phyloP scores from a whole-genome alignment of 64 coral and sea anemone species.

The Pocillopora damicornis region DNA sequence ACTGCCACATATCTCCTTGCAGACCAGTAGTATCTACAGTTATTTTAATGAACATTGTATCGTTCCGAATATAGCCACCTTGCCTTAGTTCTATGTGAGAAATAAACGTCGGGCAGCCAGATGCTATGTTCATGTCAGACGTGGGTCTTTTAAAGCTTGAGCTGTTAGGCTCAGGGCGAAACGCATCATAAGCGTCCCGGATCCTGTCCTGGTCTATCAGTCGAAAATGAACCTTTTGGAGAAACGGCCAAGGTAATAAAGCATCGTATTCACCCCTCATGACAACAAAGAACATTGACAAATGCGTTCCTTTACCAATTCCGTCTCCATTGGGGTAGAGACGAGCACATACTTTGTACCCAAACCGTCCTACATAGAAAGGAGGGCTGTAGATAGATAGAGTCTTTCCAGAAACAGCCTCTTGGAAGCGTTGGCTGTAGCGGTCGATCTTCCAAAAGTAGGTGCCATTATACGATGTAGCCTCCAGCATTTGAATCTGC shows the following conservation, averaged over 20 bases:
- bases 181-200: not conserved
- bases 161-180: constrained; percentile 33
- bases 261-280: constrained; percentile 37
- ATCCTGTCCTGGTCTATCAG: constrained; percentile 8
- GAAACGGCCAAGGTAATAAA: constrained; percentile 20
- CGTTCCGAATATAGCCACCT: not conserved
- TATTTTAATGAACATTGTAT: not conserved
- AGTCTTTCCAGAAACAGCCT: constrained; percentile 5
- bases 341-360: constrained; percentile 42
- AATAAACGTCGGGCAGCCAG: not conserved
- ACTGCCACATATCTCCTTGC: not conserved
- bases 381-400: constrained; percentile 28
- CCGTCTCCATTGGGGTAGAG: constrained; percentile 39
- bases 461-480: not conserved
- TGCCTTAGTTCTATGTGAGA: not conserved
- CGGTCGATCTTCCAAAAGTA: not conserved
- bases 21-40: not conserved
- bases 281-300: constrained; percentile 32
- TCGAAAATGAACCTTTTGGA: constrained; percentile 17
- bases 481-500: not conserved
- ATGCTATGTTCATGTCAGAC: constrained; percentile 11
- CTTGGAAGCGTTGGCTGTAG: not conserved
- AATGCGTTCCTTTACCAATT: constrained; percentile 31
- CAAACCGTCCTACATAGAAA: constrained; percentile 31
- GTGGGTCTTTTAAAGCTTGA: constrained; percentile 22